These are phyloP conservation scores for Tubulanus polymorphus DNA, from an alignment of 2,888 invertebrate species.

Conservation along the genomic window DNA sequence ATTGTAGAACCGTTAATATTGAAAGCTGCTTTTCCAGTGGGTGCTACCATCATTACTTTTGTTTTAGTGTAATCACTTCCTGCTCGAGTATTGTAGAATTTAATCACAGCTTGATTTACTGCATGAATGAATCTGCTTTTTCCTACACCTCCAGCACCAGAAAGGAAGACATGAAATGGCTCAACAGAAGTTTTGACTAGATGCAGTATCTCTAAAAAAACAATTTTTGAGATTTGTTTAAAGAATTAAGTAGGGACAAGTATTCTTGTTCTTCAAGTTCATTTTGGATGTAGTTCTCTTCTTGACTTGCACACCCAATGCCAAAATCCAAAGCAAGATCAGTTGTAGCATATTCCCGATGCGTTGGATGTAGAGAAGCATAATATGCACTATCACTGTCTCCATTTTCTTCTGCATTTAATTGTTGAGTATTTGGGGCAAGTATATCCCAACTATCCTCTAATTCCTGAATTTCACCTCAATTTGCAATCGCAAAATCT, in stretches of 20 bases:
- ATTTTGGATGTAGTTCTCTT: not conserved
- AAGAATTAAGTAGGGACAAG: constrained; percentile 15
- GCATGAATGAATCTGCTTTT: not conserved
- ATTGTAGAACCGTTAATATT: constrained; percentile 1
- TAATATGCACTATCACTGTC: constrained; percentile 1
- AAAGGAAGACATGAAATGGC: not conserved
- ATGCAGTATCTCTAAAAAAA: not conserved
- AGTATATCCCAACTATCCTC: constrained; percentile 9
- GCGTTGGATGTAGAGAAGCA: too few species aligned
- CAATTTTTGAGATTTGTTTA: constrained; percentile 15
- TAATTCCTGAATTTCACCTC: constrained; percentile 1
- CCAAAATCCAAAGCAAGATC: too few species aligned
- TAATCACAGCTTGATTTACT: constrained; percentile 1
- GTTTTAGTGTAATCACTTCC: not conserved
- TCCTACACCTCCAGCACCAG: constrained; percentile 5
- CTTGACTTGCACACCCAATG: not conserved
- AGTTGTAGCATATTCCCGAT: too few species aligned
- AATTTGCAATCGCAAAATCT: constrained; percentile 1
- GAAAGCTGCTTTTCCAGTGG: constrained; percentile 8
- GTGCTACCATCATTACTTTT: not conserved
- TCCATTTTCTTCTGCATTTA: not conserved
- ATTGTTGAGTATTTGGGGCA: not conserved
- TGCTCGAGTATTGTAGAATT: constrained; percentile 1
- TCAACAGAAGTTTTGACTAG: not conserved
- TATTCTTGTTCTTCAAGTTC: constrained; percentile 10